These are phyloP conservation scores for Tetheella fluctuosa DNA, from an alignment of 2,888 invertebrate genomes.

Conservation along the genomic window DNA sequence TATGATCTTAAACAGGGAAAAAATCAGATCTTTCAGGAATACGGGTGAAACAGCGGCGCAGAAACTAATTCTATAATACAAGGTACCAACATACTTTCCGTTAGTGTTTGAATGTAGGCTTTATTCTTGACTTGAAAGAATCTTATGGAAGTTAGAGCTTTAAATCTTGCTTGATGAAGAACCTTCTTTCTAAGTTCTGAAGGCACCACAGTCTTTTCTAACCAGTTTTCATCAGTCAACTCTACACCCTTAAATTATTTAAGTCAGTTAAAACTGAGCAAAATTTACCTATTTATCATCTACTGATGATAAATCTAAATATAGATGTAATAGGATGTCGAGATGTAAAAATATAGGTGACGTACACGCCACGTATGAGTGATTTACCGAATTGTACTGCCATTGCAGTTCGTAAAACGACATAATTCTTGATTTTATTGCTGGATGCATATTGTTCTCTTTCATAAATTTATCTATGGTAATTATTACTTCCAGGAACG, in stretches of 20 bases:
- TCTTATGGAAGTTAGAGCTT: slow-evolving; percentile 71
- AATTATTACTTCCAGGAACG: slow-evolving; percentile 77
- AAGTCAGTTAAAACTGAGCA: too few relatives aligned
- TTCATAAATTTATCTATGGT: slow-evolving; percentile 78
- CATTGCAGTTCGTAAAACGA: slow-evolving; percentile 81
- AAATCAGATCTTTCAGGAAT: too few relatives aligned
- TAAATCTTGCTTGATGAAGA: slow-evolving; percentile 76
- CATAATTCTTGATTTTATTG: slow-evolving; percentile 76
- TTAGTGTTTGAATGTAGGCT: slow-evolving; percentile 76
- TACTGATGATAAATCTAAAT: too few relatives aligned
- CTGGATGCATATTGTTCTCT: slow-evolving; percentile 75
- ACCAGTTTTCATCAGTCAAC: slow-evolving; percentile 74
- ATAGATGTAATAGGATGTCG: background rate
- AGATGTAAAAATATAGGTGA: background rate
- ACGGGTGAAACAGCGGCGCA: too few relatives aligned
- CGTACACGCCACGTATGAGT: background rate
- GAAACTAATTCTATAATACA: too few relatives aligned
- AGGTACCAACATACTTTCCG: slow-evolving; percentile 70
- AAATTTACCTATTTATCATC: too few relatives aligned
- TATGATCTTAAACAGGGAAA: too few relatives aligned
- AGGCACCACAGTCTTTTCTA: slow-evolving; percentile 72
- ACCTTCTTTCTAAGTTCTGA: slow-evolving; percentile 75
- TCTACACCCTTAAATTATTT: slow-evolving; percentile 65
- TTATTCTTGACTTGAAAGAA: slow-evolving; percentile 80
- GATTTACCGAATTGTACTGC: slow-evolving; percentile 77